These are phyloP conservation scores for Rhamphomyia laevipes DNA, from an alignment of 2,888 invertebrate species.

Conservation along the genomic window DNA sequence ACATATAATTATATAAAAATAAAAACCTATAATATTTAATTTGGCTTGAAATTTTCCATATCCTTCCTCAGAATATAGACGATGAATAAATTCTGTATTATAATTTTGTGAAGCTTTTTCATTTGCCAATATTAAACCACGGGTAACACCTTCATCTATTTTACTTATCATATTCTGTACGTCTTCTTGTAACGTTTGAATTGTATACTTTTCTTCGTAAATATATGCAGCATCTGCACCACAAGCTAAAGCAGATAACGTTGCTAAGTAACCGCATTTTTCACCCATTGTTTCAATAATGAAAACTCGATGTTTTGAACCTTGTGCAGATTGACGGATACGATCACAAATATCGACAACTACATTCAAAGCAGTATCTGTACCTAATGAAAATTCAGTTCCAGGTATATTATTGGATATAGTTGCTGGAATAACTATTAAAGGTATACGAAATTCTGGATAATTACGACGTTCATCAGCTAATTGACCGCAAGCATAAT, in stretches of 20 bases:
- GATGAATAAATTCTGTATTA: constrained; percentile 85
- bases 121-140: constrained; percentile 80
- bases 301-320: constrained; percentile 88
- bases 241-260: constrained; percentile 83
- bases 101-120: constrained; percentile 88
- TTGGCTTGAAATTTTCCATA: constrained; percentile 83
- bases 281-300: constrained; percentile 96
- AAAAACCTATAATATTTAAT: constrained; percentile 70
- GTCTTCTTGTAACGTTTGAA: constrained; percentile 76
- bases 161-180: constrained; percentile 85
- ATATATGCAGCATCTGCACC: constrained; percentile 97
- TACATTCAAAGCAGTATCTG: constrained; percentile 91
- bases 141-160: constrained; percentile 82
- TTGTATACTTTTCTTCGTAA: constrained; percentile 80
- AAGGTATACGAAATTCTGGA: constrained; percentile 77
- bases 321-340: constrained; percentile 92
- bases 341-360: constrained; percentile 89
- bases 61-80: constrained; percentile 87
- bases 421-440: constrained; percentile 84
- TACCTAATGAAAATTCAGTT: constrained; percentile 86
- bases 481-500: constrained; percentile 18
- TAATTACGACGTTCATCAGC: constrained; percentile 23
- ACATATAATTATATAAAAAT: neutral
- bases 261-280: constrained; percentile 90
- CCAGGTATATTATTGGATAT: constrained; percentile 97